Evolutionary conservation across 1,140 invertebrate species (phyloP).

Genomic region (Vanessa tameamea): DNA sequence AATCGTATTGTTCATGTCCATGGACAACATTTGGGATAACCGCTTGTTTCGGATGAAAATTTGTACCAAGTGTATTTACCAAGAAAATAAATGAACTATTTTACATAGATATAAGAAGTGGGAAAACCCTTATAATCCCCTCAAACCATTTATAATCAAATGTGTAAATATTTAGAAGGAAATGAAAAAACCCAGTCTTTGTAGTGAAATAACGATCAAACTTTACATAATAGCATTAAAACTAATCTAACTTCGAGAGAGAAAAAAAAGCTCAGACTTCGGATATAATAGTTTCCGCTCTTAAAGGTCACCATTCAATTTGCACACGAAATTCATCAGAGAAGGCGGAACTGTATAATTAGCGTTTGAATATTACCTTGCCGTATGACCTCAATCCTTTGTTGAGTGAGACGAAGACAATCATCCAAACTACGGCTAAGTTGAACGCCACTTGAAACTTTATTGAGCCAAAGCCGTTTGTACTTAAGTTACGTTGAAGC

Average conservation of each 20-base stretch:
- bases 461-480: slow-evolving; percentile 85
- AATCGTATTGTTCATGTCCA: too few relatives aligned
- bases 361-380: slow-evolving; percentile 81
- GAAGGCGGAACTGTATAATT: slow-evolving; percentile 12
- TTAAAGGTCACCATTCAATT: slow-evolving; percentile 13
- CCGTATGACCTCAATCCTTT: slow-evolving; percentile 93
- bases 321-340: slow-evolving; percentile 9
- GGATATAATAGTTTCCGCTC: background rate
- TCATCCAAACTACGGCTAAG: slow-evolving; percentile 94
- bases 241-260: background rate
- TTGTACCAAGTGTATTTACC: too few relatives aligned
- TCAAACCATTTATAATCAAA: too few relatives aligned
- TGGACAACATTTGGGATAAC: too few relatives aligned
- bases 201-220: too few relatives aligned
- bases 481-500: slow-evolving; percentile 85
- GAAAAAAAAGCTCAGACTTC: background rate
- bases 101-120: too few relatives aligned
- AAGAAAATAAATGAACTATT: too few relatives aligned
- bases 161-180: too few relatives aligned
- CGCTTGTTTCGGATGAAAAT: too few relatives aligned
- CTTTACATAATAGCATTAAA: too few relatives aligned
- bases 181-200: too few relatives aligned
- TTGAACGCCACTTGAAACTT: slow-evolving; percentile 95
- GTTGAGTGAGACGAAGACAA: slow-evolving; percentile 92
- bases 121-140: too few relatives aligned